Conservation (phyloP, 92 coral and sea anemone species). For the Nematostella vectensis region DNA sequence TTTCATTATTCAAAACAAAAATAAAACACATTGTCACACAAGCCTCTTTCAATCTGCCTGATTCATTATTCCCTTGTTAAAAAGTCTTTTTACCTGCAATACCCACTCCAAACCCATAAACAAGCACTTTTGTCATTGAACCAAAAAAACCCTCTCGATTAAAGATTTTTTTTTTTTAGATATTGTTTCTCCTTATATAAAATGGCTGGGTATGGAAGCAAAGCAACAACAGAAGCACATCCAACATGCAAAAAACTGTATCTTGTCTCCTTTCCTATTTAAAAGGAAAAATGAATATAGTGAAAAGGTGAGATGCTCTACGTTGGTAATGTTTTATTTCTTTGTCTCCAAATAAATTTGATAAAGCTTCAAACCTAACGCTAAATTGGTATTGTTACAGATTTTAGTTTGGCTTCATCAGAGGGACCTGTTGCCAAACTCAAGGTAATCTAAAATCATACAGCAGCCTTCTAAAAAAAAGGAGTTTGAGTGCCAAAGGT, state of each 20-base stretch:
- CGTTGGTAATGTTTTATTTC: no score
- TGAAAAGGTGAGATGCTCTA: slow-evolving; percentile 51
- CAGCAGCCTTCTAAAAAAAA: no score
- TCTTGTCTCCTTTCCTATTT: slow-evolving; percentile 49
- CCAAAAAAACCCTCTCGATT: background rate
- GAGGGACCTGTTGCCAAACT: slow-evolving; percentile 7
- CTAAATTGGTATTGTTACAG: background rate
- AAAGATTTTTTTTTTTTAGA: background rate
- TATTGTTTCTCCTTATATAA: slow-evolving; percentile 2
- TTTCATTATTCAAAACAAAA: no score
- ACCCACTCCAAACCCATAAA: no score
- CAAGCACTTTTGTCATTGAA: no score
- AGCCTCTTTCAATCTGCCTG: no score
- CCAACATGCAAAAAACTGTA: slow-evolving; percentile 39
- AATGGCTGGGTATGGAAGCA: slow-evolving; percentile 43
- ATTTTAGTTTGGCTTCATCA: background rate
- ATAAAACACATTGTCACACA: no score
- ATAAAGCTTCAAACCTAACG: background rate
- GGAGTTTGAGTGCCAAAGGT: no score
- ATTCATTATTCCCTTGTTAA: no score
- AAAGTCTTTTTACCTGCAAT: no score
- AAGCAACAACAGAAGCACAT: slow-evolving; percentile 17
- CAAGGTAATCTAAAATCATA: no score
- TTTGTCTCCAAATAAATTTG: no score
- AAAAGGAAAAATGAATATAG: slow-evolving; percentile 43